Conservation (phyloP, 2,888 invertebrate genomes). For the Drosophila paramelanica region DNA sequence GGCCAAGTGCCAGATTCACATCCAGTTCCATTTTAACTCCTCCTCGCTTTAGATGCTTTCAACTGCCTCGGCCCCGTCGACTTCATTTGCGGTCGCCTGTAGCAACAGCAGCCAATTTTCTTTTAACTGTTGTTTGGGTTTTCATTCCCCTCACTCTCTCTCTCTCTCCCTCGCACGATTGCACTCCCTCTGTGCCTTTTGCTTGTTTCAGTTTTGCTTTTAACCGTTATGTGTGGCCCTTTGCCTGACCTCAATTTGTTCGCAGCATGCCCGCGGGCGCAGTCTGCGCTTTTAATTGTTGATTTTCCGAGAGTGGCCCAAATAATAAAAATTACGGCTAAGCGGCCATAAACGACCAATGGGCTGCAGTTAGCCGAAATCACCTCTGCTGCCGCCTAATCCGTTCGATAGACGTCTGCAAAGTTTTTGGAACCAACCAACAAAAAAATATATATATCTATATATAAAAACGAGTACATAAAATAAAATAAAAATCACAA, state of each 20-base stretch:
- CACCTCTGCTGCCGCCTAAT: constrained; percentile 17
- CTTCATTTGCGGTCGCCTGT: constrained; percentile 75
- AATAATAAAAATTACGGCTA: constrained; percentile 77
- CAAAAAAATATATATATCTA: background rate
- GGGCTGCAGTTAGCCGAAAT: constrained; percentile 58
- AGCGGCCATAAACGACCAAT: constrained; percentile 70
- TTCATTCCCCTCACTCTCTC: background rate
- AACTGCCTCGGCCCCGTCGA: constrained; percentile 23
- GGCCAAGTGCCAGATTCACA: constrained; percentile 68
- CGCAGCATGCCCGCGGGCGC: constrained; percentile 75
- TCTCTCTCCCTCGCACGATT: background rate
- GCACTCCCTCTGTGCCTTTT: background rate
- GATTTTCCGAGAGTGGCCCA: constrained; percentile 63
- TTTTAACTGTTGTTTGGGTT: constrained; percentile 75
- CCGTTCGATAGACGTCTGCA: constrained; percentile 69
- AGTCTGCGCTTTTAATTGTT: constrained; percentile 79
- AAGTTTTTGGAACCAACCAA: constrained; percentile 47
- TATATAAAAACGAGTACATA: too few relatives aligned
- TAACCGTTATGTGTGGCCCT: constrained; percentile 24
- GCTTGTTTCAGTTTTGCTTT: constrained; percentile 14
- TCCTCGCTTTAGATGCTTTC: background rate
- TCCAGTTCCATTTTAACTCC: constrained; percentile 23
- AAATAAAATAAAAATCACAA: constrained; percentile 1
- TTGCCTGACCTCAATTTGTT: constrained; percentile 76
- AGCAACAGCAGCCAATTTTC: constrained; percentile 77